Evolutionary conservation across 35 echinoderm and acorn worm genomes (phyloP), one percentile per base, ranked within the genome.

Genomic region (Ophiothrix spiculata): DNA sequence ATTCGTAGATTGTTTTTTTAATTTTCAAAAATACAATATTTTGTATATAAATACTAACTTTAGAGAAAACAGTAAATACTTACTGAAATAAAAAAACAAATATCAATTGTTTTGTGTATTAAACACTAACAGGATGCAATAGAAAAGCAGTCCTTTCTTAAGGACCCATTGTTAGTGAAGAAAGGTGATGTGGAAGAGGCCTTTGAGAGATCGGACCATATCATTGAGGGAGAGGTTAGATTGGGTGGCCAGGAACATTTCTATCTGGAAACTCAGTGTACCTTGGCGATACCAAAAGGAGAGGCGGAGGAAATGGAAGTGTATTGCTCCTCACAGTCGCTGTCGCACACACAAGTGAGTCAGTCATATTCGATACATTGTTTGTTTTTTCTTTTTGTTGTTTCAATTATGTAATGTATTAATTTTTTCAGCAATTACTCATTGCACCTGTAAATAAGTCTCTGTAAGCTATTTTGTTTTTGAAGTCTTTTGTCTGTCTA

Each of bases 161-260:
- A 81, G 0, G 35, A n/a, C n/a, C 35, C 64, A 10, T 14, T 56
- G 4, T 19, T 36, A 17, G 80, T 98, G 31, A 31, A 64, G 54
- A 80, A 42, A 19, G 95, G 95, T 0, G 74, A 94, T 75, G 31
- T 94, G 1, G 35, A 76, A 12, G 81, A 84, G 32, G 91, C 85
- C 0, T 94, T 98, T 40, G 76, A 86, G 15, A 31, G 80, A 23
- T 93, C 85, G 34, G 88, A 98, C 75, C 79, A 91, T 54, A 45
- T 94, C 10, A 45, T 93, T 10, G 95, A 98, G 54, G 95, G 95
- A 75, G 95, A 90, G 77, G 39, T 90, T 23, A 82, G 60, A 25
- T 36, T 90, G 4, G 95, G 95, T 25, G 95, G 79, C 33, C 94
- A 97, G 64, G 94, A 97, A 84, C 94, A 97, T 46, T 97, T 97